Conservation (phyloP, 2,888 invertebrate species). For the Erpobdella octoculata region DNA sequence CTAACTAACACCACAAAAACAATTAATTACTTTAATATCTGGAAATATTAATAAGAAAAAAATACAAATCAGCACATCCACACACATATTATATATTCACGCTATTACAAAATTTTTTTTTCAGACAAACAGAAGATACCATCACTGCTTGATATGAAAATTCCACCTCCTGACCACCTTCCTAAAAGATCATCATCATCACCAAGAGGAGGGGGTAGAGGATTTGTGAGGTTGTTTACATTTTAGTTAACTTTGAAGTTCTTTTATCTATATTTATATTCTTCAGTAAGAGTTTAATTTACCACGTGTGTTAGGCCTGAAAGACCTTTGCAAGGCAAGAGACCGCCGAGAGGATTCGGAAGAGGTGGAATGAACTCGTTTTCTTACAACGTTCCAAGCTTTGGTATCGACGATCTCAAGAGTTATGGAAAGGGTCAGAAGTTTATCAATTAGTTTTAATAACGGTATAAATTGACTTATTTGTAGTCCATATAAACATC, state of each 20-base stretch:
- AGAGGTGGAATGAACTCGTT: not conserved
- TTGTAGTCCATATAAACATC: too few species aligned
- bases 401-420: not conserved
- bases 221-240: not conserved
- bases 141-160: constrained; percentile 48
- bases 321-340: not conserved
- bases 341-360: not conserved
- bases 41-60: too few species aligned
- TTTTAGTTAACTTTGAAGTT: not conserved
- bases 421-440: not conserved
- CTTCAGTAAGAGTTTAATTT: not conserved
- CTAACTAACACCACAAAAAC: too few species aligned
- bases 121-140: constrained; percentile 44
- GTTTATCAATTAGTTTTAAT: too few species aligned
- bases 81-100: too few species aligned
- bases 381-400: not conserved
- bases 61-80: too few species aligned
- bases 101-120: too few species aligned
- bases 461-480: too few species aligned
- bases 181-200: not conserved
- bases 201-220: not conserved
- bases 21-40: too few species aligned
- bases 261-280: not conserved
- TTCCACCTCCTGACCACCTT: constrained; percentile 40
- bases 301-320: not conserved